Base-by-base conservation (phyloP, 2,888 invertebrate genomes). In the Meta bourneti region DNA sequence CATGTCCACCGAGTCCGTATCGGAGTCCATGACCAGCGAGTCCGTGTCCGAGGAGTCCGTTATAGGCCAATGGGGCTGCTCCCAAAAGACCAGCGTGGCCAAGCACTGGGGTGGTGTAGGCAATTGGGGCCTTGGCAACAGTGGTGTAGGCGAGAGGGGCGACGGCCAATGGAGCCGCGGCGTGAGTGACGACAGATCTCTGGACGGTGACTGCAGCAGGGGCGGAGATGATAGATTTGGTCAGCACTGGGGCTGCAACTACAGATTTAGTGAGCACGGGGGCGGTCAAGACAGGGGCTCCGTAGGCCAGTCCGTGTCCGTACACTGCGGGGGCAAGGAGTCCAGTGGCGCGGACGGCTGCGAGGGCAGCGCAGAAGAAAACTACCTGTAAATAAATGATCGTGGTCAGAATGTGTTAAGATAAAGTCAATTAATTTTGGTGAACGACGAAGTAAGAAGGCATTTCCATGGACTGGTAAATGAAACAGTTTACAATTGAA, bases 11-110 rank as follows among this genome's bases (percentile, higher is more conserved):
- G 16, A 77, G 61, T 6, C 81, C 81, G 5, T 82, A 79, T n/a
- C 69, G 82, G 19, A 83, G 89, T 78, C 89, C 89, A 51, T 69
- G 71, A 48, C 69, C 52, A 13, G 77, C 85, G 16, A 77, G 61
- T 52, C 86, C 86, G 34, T 87, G 71, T 34, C 86, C 82, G 7
- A 72, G 71, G 11, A 71, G 72, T 51, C 72, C 72, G 8, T 51
- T 48, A 54, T 90, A 90, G 5, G 89, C 89, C 72, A 90, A 79
- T 48, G 89, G 89, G 2, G 89, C 84, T 0, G 89, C 89, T 48
- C 89, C 89, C 54, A 90, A 72, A 6, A 90, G 78, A 34, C 89
- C 89, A 52, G 83, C 19, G 72, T 90, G 89, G 54, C 83, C 54
- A 1, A 90, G 78, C 8, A 90, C 79, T 19, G 89, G 89, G 52